Conservation (phyloP, 2,888 invertebrate species). For the Epinotia brunnichana region DNA sequence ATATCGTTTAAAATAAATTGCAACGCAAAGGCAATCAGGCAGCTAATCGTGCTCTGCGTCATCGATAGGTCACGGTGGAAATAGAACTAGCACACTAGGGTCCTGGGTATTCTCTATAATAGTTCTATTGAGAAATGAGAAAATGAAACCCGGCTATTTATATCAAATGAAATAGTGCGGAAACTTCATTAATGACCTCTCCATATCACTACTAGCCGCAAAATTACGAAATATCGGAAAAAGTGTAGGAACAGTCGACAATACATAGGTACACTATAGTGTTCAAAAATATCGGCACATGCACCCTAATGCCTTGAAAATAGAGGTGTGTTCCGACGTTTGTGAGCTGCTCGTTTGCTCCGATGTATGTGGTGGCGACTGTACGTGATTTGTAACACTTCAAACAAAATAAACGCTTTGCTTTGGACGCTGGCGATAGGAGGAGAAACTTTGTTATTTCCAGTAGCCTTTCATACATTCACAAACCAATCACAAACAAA, state of each 20-base stretch:
- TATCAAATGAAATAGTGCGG: conserved; percentile 17
- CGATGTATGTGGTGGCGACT: too few species aligned
- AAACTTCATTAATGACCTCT: conserved; percentile 6
- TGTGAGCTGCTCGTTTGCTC: too few species aligned
- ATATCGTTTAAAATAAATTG: conserved; percentile 22
- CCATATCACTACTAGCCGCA: not conserved
- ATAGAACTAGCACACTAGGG: conserved; percentile 22
- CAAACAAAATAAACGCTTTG: not conserved
- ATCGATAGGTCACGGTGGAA: conserved; percentile 19
- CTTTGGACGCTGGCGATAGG: not conserved
- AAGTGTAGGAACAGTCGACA: too few species aligned
- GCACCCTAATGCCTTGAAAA: too few species aligned
- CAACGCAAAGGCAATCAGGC: conserved; percentile 26
- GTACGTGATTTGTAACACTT: too few species aligned
- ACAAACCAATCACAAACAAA: too few species aligned
- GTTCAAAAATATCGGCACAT: too few species aligned
- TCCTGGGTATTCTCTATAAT: conserved; percentile 12
- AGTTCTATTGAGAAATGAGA: conserved; percentile 11
- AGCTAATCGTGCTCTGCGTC: conserved; percentile 12
- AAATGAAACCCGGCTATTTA: conserved; percentile 10
- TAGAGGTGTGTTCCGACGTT: too few species aligned
- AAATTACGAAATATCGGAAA: not conserved
- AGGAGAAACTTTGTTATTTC: too few species aligned
- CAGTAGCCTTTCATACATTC: too few species aligned
- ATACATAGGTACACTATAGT: too few species aligned